Conservation (phyloP, 2,888 invertebrate species). For the Athalia cordata region DNA sequence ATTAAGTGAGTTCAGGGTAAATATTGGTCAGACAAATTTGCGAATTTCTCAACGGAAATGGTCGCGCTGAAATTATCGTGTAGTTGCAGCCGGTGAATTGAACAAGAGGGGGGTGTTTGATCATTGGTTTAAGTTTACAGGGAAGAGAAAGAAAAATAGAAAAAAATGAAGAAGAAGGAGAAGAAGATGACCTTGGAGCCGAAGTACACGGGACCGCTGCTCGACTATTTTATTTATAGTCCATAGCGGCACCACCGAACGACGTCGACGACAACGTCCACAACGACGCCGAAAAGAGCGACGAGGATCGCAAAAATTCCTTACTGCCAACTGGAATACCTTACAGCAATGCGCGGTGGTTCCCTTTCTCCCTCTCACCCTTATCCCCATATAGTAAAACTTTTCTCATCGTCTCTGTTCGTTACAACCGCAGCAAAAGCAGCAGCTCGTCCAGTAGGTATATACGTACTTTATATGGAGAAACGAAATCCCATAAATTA, state of each 20-base stretch:
- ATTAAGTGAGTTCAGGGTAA: too few species aligned
- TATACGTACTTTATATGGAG: constrained; percentile 4
- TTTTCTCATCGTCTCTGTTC: not conserved
- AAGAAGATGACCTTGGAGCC: constrained; percentile 26
- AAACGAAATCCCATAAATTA: constrained; percentile 42
- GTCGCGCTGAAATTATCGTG: too few species aligned
- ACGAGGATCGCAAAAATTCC: constrained; percentile 66
- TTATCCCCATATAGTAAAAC: not conserved
- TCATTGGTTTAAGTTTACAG: not conserved
- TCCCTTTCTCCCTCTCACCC: not conserved
- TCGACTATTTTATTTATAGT: constrained; percentile 46
- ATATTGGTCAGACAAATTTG: too few species aligned
- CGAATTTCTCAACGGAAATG: too few species aligned
- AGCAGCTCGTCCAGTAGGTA: too few species aligned
- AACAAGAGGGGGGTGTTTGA: not conserved
- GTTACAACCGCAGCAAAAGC: too few species aligned
- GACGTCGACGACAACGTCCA: constrained; percentile 27
- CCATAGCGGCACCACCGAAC: constrained; percentile 19
- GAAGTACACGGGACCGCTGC: constrained; percentile 28
- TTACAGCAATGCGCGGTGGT: constrained; percentile 21
- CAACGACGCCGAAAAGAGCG: constrained; percentile 60
- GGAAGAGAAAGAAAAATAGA: not conserved
- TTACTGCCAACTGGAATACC: constrained; percentile 47
- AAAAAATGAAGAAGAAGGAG: not conserved
- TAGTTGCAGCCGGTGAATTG: too few species aligned